Conservation (phyloP, 2,113 vertebrate species). For the Riparia riparia region DNA sequence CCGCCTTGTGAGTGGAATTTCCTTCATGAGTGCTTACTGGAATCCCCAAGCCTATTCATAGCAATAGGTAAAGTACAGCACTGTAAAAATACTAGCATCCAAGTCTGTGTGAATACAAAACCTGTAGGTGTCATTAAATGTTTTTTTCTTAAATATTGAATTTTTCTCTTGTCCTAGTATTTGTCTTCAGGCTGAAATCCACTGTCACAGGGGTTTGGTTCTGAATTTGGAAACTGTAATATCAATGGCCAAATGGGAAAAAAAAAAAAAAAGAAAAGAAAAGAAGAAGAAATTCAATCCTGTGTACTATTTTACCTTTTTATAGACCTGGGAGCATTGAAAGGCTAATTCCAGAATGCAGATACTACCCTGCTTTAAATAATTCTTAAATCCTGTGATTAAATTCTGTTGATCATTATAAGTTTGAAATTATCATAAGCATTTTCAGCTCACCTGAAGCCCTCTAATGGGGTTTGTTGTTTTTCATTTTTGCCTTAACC, state of each 20-base stretch:
- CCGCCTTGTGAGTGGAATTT: constrained; percentile 4
- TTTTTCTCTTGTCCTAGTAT: background rate
- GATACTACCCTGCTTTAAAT: background rate
- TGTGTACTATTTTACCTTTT: background rate
- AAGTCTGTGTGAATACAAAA: background rate
- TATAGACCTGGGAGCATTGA: background rate
- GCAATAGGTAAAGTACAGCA: background rate
- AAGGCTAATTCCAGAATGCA: background rate
- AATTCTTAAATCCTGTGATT: background rate
- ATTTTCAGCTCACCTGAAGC: background rate
- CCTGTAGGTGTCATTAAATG: background rate
- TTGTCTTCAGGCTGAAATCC: background rate
- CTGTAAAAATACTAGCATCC: background rate
- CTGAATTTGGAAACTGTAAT: background rate
- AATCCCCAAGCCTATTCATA: background rate
- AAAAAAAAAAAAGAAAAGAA: too few relatives aligned
- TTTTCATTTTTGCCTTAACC: background rate
- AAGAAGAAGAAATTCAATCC: background rate
- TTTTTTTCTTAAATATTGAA: background rate
- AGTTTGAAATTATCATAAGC: background rate
- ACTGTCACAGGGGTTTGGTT: background rate
- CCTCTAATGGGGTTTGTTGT: background rate
- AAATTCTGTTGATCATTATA: background rate
- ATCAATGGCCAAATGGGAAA: background rate
- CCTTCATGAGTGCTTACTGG: background rate